Percentiles rank a stretch among this genome's conserved stretches.
phyloP scores from a whole-genome alignment of 2,888 invertebrate species.

The Cantharis nigra region DNA sequence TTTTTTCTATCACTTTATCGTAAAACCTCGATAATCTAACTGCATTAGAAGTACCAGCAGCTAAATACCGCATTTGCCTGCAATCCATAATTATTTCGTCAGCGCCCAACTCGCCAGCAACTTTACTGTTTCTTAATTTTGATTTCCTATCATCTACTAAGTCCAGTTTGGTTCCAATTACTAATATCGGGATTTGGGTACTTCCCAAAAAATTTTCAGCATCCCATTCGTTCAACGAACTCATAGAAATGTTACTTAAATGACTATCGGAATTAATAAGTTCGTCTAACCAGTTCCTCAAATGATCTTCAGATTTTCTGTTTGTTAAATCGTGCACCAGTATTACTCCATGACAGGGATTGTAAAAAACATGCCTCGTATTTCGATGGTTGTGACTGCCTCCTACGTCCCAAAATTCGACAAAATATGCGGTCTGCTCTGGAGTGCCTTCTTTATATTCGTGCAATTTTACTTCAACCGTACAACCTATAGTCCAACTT shows the following conservation, averaged over 20 bases:
- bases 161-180: constrained; percentile 93
- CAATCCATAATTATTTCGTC: constrained; percentile 90
- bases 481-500: constrained; percentile 95
- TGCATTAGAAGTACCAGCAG: constrained; percentile 93
- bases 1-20: constrained; percentile 77
- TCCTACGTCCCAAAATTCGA: constrained; percentile 97
- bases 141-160: constrained; percentile 77
- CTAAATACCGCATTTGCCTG: constrained; percentile 75
- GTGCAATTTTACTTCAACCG: constrained; percentile 93
- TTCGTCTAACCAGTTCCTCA: constrained; percentile 92
- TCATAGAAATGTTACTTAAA: constrained; percentile 37
- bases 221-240: constrained; percentile 72
- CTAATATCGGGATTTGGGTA: constrained; percentile 89
- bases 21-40: constrained; percentile 94
- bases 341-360: constrained; percentile 91
- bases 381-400: constrained; percentile 93
- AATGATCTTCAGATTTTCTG: constrained; percentile 91
- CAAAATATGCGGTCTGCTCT: constrained; percentile 86
- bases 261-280: constrained; percentile 76
- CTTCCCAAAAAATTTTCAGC: constrained; percentile 85
- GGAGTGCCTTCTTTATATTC: constrained; percentile 94
- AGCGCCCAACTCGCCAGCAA: constrained; percentile 89
- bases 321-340: constrained; percentile 97
- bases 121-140: constrained; percentile 64
- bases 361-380: constrained; percentile 92